Evolutionary conservation across 1,140 invertebrate genomes (phyloP), one percentile per base, ranked within the genome.

Genomic region (Pemphigus obesinymphae): DNA sequence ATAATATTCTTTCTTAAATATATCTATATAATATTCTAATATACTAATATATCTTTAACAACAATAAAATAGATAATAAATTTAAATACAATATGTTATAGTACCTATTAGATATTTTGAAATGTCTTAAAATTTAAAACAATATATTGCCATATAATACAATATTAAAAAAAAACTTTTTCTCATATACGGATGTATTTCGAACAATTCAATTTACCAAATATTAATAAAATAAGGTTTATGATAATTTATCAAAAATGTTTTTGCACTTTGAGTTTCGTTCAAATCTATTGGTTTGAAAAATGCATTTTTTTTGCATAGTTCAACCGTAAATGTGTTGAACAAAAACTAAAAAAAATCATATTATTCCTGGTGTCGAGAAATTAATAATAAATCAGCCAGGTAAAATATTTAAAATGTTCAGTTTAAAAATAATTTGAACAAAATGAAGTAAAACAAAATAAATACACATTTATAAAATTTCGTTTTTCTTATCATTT

Each of bases 181-280:
- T 26, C 20, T 11, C 2, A 8, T 58, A 29, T 58, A 10, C n/a
- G 1, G 10, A 23, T 58, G 0, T 23, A 26, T 45, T 43, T 43
- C 5, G 23, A 26, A 13, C 1, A 70, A 43, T 43, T 11, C 13
- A 43, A 45, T 43, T 43, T 23, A 45, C 37, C 37, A 43, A 43
- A 70, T 70, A 40, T 70, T 70, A 70, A 43, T 70, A n/a, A n/a
- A n/a, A 70, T 43, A 70, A 70, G 43, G 37, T 70, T 70, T 23
- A 43, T 43, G 26, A 1, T 43, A 70, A 37, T 70, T 70, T 68
- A 26, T 7, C 11, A 10, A 70, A 70, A 70, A 43, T 6, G 26
- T 43, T n/a, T n/a, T 43, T 40, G n/a, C 37, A 70, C 66, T 11
- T 70, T 45, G 11, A 70, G 37, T 43, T 6, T 20, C 26, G 13